These are phyloP conservation scores for Manduca sexta DNA, from an alignment of 1,140 invertebrate species.

Conservation along the genomic window DNA sequence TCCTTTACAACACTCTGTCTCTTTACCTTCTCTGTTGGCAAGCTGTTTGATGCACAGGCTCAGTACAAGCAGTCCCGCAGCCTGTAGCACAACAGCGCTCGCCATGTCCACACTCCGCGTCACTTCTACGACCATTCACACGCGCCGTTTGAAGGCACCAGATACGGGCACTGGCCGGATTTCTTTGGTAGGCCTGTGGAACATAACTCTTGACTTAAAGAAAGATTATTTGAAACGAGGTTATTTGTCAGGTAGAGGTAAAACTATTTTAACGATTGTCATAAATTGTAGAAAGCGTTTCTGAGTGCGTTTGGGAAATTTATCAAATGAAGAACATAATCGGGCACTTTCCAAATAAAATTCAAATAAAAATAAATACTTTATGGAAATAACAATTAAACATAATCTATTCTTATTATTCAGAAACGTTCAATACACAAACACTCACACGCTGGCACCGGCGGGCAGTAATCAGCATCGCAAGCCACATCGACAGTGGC, in stretches of 20 bases:
- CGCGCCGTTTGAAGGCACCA: conserved; percentile 81
- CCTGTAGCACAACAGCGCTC: conserved; percentile 89
- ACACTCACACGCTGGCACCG: conserved; percentile 83
- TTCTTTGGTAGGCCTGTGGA: conserved; percentile 77
- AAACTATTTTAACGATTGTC: too few species aligned
- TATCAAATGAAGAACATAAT: too few species aligned
- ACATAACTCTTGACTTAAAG: neutral
- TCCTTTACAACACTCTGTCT: too few species aligned
- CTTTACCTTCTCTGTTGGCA: conserved; percentile 80
- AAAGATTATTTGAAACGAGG: too few species aligned
- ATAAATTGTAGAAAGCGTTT: too few species aligned
- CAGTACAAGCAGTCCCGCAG: conserved; percentile 86
- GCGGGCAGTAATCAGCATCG: conserved; percentile 84
- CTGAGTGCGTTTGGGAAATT: too few species aligned
- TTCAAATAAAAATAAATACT: too few species aligned
- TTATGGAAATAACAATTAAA: too few species aligned
- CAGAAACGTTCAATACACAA: too few species aligned
- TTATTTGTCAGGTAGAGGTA: too few species aligned
- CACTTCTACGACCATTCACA: conserved; percentile 83
- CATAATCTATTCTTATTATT: too few species aligned
- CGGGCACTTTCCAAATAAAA: too few species aligned
- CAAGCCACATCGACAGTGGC: conserved; percentile 88
- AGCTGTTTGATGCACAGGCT: conserved; percentile 82
- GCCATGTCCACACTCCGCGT: conserved; percentile 80
- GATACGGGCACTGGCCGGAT: conserved; percentile 86